Conservation (phyloP, 1,140 invertebrate genomes). For the Cephus cinctus region DNA sequence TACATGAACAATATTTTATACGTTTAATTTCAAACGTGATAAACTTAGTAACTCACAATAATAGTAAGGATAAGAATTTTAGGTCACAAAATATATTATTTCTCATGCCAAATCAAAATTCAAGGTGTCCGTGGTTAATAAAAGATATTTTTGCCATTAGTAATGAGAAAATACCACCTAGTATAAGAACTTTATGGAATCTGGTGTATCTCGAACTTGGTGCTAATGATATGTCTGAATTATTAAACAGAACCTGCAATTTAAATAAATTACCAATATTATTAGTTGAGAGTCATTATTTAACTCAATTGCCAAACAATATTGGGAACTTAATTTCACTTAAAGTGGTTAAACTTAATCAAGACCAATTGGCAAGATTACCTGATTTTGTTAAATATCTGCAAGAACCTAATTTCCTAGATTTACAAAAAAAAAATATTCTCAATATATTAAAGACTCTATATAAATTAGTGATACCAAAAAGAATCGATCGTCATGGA, state of each 20-base stretch:
- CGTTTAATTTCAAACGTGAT: too few species aligned
- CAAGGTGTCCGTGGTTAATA: too few species aligned
- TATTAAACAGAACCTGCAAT: slow-evolving; percentile 32
- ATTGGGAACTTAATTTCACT: slow-evolving; percentile 26
- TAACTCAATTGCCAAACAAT: slow-evolving; percentile 25
- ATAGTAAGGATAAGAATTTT: too few species aligned
- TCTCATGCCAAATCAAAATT: too few species aligned
- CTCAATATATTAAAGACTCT: slow-evolving; percentile 14
- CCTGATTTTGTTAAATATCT: slow-evolving; percentile 27
- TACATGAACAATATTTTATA: too few species aligned
- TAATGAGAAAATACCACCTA: slow-evolving; percentile 5
- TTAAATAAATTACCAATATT: slow-evolving; percentile 28
- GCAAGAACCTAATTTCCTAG: slow-evolving; percentile 24
- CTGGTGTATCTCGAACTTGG: slow-evolving; percentile 27
- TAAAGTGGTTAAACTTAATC: slow-evolving; percentile 18
- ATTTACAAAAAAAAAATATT: slow-evolving; percentile 39
- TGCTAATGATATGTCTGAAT: slow-evolving; percentile 24
- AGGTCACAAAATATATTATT: too few species aligned
- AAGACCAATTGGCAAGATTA: slow-evolving; percentile 28
- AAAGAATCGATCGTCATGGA: slow-evolving; percentile 21
- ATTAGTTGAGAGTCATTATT: slow-evolving; percentile 18
- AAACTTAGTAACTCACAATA: too few species aligned
- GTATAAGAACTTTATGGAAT: slow-evolving; percentile 25
- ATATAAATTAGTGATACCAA: slow-evolving; percentile 28
- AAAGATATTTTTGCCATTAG: too few species aligned